Base-by-base conservation (phyloP, 2,888 invertebrate genomes). In the Nasonia oneida region DNA sequence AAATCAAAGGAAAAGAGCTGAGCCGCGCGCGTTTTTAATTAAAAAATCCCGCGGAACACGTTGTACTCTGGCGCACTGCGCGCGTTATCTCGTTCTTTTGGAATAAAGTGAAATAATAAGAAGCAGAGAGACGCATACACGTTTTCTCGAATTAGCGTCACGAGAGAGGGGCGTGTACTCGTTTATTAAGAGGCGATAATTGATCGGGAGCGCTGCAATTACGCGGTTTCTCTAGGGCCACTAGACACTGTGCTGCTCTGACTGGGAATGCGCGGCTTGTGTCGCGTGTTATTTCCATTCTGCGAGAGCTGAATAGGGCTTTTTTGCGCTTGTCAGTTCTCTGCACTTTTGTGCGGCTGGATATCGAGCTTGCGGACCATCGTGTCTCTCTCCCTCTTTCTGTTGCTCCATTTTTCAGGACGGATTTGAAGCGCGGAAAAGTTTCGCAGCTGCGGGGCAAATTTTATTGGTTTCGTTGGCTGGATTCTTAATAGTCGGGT, bases 151-250 rank as follows among this genome's bases (percentile, higher is more conserved):
- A 76, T 76, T 76, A 76, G 57, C 23, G 37, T 37, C 53, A n/a
- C 33, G 29, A 39, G 23, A 42, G 33, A 23, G 37, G 4, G 29
- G 23, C 33, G 64, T n/a, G 33, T 39, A 37, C 42, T 42, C n/a
- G 77, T 73, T 61, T 78, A 61, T 73, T 71, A 78, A 57, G 57
- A n/a, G 57, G 78, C 73, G 71, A 78, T 78, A 83, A 78, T 83
- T 78, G 78, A 83, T 83, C 57, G 78, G 50, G 50, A 42, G 39
- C 50, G 76, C 12, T 71, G 10, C 71, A 77, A 70, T 83, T 83
- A 71, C 77, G 47, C 12, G 47, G 47, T 47, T 47, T 47, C 47
- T 47, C 47, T 47, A 47, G 47, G 47, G 47, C 12, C 47, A 47
- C 47, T 47, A 47, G 47, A 47, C 47, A 47, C 37, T 37, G 8